A percentile compares a stretch with the other conserved stretches of the same genome.
Conservation (phyloP, 2,888 invertebrate genomes). For the Linnaemya vulpina region DNA sequence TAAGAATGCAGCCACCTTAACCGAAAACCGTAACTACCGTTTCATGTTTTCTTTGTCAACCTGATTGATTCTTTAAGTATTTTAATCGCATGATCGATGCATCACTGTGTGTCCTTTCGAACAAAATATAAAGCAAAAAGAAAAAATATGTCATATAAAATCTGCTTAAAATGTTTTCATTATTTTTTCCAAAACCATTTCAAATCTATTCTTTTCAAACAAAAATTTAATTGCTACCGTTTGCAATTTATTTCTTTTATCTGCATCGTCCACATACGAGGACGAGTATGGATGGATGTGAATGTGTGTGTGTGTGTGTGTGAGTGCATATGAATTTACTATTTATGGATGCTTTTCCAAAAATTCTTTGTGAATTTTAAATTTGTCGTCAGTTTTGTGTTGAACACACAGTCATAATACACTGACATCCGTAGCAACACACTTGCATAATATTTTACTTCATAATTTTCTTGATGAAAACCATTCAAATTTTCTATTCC, state of each 20-base stretch:
- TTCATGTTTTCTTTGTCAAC: constrained; percentile 36
- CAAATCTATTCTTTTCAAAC: constrained; percentile 44
- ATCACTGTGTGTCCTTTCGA: constrained; percentile 33
- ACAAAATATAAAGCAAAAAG: constrained; percentile 2
- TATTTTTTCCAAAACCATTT: constrained; percentile 31
- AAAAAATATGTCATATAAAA: constrained; percentile 59
- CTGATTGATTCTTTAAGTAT: constrained; percentile 69
- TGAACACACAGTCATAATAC: too few species aligned
- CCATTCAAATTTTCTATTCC: constrained; percentile 34
- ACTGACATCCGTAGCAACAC: background rate
- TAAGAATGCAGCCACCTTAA: constrained; percentile 30
- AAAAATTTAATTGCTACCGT: constrained; percentile 68
- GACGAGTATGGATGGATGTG: too few species aligned
- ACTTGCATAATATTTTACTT: constrained; percentile 5
- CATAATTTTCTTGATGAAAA: constrained; percentile 17
- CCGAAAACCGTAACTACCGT: background rate
- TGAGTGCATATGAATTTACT: background rate
- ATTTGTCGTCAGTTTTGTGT: constrained; percentile 60
- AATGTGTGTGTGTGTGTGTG: background rate
- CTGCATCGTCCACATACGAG: constrained; percentile 33
- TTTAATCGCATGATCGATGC: constrained; percentile 71
- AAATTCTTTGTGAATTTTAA: constrained; percentile 28
- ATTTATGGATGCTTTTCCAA: background rate
- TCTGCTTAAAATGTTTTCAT: constrained; percentile 63
- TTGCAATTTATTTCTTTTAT: constrained; percentile 53